Percentiles rank a stretch among this genome's conserved stretches.
These are phyloP conservation scores for Ceratotherium simum DNA, from an alignment of 2,113 vertebrate genomes.

Conservation along the genomic window DNA sequence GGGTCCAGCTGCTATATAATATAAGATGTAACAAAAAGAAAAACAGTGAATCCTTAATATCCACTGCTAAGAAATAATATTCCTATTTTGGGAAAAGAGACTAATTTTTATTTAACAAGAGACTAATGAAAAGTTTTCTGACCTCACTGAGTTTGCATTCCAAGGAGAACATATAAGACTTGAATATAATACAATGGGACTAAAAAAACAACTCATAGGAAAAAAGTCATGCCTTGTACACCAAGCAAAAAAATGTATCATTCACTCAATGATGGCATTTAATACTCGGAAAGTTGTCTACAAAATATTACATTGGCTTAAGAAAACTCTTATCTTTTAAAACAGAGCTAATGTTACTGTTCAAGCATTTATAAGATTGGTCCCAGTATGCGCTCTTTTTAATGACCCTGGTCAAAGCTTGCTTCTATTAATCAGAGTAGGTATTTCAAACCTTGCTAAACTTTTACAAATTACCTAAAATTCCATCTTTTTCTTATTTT, in stretches of 20 bases:
- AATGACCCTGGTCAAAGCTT: background rate
- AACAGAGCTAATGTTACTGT: background rate
- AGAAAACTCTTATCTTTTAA: background rate
- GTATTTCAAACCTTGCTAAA: background rate
- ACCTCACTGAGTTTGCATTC: background rate
- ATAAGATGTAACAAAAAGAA: background rate
- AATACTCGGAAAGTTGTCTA: background rate
- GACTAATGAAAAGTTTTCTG: background rate
- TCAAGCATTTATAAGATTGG: background rate
- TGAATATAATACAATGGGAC: background rate
- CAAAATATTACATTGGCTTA: background rate
- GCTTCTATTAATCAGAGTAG: background rate
- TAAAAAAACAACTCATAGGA: background rate
- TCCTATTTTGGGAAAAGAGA: background rate
- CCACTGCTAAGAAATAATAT: slow-evolving; percentile 1
- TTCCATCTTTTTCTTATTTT: slow-evolving; percentile 56
- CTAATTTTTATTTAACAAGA: background rate
- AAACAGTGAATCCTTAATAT: background rate
- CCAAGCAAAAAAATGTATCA: background rate
- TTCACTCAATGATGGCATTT: background rate
- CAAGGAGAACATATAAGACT: background rate
- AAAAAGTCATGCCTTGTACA: background rate
- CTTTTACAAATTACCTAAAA: slow-evolving; percentile 29
- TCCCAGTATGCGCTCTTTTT: background rate
- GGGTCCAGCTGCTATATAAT: background rate